These are phyloP conservation scores for Hemicordylus capensis DNA, from an alignment of 2,113 vertebrate species.

Conservation along the genomic window DNA sequence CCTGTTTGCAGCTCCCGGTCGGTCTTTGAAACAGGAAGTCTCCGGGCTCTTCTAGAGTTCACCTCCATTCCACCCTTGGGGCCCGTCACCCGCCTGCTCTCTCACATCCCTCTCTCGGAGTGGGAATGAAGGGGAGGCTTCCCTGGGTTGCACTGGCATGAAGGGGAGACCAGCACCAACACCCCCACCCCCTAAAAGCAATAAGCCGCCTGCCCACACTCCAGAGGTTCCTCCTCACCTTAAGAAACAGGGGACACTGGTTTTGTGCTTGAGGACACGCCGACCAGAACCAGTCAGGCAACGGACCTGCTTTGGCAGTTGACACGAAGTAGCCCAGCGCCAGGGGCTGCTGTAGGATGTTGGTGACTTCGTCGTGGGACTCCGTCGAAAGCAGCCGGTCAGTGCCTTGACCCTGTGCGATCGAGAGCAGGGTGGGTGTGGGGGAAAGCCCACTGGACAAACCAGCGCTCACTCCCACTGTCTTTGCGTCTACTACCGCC, in stretches of 20 bases:
- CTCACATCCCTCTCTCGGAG: too few relatives aligned
- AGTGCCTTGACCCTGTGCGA: conserved; percentile 89
- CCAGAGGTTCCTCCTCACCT: conserved; percentile 70
- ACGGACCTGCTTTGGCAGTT: conserved; percentile 97
- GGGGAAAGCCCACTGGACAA: background rate
- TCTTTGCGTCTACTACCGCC: too few relatives aligned
- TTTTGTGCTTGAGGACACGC: conserved; percentile 98
- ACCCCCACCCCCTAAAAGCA: background rate
- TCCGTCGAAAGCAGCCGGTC: conserved; percentile 92
- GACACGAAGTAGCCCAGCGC: conserved; percentile 98
- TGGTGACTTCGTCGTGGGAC: conserved; percentile 96
- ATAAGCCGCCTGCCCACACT: rapidly evolving
- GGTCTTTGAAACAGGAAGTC: too few relatives aligned
- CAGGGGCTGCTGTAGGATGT: conserved; percentile 98
- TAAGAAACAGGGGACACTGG: conserved; percentile 95
- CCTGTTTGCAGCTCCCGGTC: too few relatives aligned
- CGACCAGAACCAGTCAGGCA: conserved; percentile 99
- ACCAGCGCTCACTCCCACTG: too few relatives aligned
- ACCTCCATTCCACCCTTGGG: too few relatives aligned
- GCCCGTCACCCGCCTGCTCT: too few relatives aligned
- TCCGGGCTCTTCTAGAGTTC: too few relatives aligned
- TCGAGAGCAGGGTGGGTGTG: background rate
- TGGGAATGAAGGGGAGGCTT: too few relatives aligned
- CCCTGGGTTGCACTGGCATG: too few relatives aligned
- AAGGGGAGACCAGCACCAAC: too few relatives aligned